Percentiles rank a stretch among this genome's conserved stretches.
These are phyloP conservation scores for Agrotis segetum DNA, from an alignment of 2,888 invertebrate genomes.

Conservation along the genomic window DNA sequence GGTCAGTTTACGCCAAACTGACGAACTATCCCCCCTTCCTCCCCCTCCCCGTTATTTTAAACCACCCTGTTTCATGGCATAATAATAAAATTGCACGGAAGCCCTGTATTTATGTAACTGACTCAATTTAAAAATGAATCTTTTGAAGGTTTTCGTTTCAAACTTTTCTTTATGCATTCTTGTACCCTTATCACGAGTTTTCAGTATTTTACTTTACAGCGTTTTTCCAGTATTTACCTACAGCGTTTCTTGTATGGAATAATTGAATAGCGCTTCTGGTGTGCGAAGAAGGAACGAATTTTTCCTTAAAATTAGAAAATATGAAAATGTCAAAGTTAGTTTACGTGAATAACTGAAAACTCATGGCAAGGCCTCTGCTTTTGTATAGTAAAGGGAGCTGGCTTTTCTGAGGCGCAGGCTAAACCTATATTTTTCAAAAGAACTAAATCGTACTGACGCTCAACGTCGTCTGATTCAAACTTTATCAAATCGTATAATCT, in stretches of 20 bases:
- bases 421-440: neutral
- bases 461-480: slow-evolving; percentile 5
- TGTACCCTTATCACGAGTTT: too few species aligned
- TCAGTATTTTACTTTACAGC: too few species aligned
- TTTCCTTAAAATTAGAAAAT: too few species aligned
- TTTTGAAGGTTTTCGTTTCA: neutral
- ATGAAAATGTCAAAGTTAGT: too few species aligned
- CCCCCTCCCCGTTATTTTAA: neutral
- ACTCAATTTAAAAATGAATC: neutral
- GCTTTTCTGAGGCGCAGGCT: neutral
- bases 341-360: too few species aligned
- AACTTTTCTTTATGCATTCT: slow-evolving; percentile 4
- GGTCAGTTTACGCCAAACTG: slow-evolving; percentile 10
- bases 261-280: too few species aligned
- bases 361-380: too few species aligned
- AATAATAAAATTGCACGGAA: neutral
- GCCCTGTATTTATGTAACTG: neutral
- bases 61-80: slow-evolving; percentile 1
- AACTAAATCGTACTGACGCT: neutral
- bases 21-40: neutral
- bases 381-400: slow-evolving; percentile 1
- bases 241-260: too few species aligned
- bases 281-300: too few species aligned
- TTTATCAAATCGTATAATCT: slow-evolving; percentile 43
- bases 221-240: too few species aligned